Base-by-base conservation (phyloP, 2,888 invertebrate genomes). In the Drosophila hamatofila region DNA sequence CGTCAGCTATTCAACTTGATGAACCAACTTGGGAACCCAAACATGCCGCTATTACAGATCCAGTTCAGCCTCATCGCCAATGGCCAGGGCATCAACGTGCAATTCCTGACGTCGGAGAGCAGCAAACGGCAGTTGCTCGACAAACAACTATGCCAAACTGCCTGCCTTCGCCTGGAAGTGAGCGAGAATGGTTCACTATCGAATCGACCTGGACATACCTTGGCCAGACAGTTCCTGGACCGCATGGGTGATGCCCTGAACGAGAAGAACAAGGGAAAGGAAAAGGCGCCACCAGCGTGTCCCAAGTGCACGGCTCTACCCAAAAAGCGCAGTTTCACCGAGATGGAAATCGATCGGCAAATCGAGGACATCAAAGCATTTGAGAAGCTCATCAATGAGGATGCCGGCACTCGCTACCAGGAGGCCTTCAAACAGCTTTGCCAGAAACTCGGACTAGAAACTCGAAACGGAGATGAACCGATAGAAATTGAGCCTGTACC, bases 381-480 rank as follows among this genome's bases (percentile, higher is more conserved):
- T 11, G 78, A 74, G 58, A 35, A 44, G 9, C 21, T 71, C 7
- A 74, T 73, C 3, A 63, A 48, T 7, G 63, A 67, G 11, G 63
- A 69, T 44, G 73, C 25, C 8, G 71, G 64, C 16, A 48, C 58
- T 1, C 64, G 65, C 14, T 81, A 74, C 37, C 81, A 72, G 64
- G 75, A 81, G 3, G 84, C 81, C 18, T 89, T 81, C 57, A 77
- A 77, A 35, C 75, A 85, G 27, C 68, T 87, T 11, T 89, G 89
- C 61, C 56, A 71, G 4, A 75, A 76, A 12, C 70, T 87, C 9
- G 89, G 87, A 16, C 14, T 85, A 5, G 41, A 62, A 11, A 30
- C 56, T 16, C 16, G 35, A 2, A 57, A 44, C 42, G 41, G 62
- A 5, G 64, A 63, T 42, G 44, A 75, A 14, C 9, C 58, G 12